Conservation (phyloP, 2,797 vertebrate species). For the Muraenolepis orangiensis region DNA sequence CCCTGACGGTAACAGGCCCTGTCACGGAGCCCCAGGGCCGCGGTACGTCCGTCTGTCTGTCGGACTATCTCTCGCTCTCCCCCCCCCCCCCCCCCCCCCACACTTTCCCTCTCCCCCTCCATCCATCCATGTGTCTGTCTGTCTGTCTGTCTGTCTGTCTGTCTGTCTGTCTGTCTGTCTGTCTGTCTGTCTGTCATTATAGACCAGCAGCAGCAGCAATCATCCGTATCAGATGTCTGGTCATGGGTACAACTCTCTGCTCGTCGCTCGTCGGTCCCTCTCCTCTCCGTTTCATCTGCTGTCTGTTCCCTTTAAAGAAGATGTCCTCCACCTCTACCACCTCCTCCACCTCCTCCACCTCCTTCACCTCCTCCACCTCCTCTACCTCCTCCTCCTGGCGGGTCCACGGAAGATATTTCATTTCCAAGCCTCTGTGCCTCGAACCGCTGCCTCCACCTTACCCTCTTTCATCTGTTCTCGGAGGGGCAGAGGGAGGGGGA, state of each 20-base stretch:
- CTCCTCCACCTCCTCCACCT: constrained; percentile 35
- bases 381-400: constrained; percentile 33
- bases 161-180: background rate
- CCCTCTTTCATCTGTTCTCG: constrained; percentile 13
- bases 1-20: background rate
- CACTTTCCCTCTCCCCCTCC: no score
- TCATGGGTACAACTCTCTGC: constrained; percentile 49
- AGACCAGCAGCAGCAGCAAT: constrained; percentile 38
- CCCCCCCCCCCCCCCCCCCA: no score
- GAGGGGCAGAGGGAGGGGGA: background rate
- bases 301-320: constrained; percentile 32
- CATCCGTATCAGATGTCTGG: constrained; percentile 48
- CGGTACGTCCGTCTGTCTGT: background rate
- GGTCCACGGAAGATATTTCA: constrained; percentile 47
- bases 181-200: constrained; percentile 23
- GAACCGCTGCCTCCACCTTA: background rate
- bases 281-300: constrained; percentile 24
- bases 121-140: background rate
- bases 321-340: constrained; percentile 33
- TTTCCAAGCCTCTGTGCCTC: constrained; percentile 47
- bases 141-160: constrained; percentile 19
- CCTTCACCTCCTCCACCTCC: constrained; percentile 38
- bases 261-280: background rate
- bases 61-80: no score
- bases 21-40: background rate